Evolutionary conservation across 2,888 invertebrate species (phyloP), one percentile per base, ranked within the genome.

Genomic region (Habrosyne pyritoides): DNA sequence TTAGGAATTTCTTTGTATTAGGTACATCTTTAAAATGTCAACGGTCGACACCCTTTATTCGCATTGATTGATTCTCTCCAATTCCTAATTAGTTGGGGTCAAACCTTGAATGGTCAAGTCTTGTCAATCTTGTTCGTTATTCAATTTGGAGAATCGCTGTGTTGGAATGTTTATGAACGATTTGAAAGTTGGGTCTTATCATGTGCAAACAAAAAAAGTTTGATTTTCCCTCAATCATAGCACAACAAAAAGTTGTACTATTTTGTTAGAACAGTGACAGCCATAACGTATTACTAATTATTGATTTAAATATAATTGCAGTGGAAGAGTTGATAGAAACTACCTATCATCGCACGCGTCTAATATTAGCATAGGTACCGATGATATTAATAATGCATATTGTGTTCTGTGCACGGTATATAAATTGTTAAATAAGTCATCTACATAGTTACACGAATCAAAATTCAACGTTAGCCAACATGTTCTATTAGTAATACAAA

Each of bases 1-100:
- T 50, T 50, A 49, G 14, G 14, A 36, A 28, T 28, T 28, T 28
- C 14, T 14, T 49, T 49, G n/a, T 49, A 50, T 50, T 50, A 28
- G 5, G n/a, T 28, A 10, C 7, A 24, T 26, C 18, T 18, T 14
- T 18, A n/a, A 49, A 24, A 6, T 28, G 14, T 49, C 49, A 28
- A 5, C n/a, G 49, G 49, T 24, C 26, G 12, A 14, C 10, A 24
- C 4, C 10, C 26, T 21, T 18, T 26, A 18, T 12, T 30, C 30
- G 30, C 5, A 21, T 18, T 28, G 21, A 28, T 49, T 49, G 26
- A 14, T 50, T 4, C 18, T 28, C 28, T 28, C 28, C 14, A 18
- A 21, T 49, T 50, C 18, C 10, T 50, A 28, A 50, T 50, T 50
- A 50, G 28, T 50, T 22, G 10, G 49, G 49, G n/a, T n/a, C n/a